phyloP scores from a whole-genome alignment of 2,113 vertebrate species.

The Spea multiplicata region DNA sequence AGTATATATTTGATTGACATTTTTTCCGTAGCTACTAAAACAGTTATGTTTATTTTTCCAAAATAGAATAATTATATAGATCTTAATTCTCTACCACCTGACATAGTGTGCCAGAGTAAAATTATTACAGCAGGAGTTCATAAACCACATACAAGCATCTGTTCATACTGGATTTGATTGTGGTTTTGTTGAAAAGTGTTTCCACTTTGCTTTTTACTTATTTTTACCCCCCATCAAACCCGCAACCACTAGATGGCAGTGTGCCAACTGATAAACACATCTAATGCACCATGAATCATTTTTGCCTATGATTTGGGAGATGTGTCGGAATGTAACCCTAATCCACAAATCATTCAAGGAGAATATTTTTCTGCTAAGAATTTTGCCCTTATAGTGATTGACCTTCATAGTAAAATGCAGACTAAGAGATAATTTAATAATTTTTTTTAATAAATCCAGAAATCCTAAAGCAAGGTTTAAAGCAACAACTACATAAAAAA shows the following conservation, averaged over 20 bases:
- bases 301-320: neutral
- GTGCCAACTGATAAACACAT: slow-evolving; percentile 16
- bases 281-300: slow-evolving; percentile 12
- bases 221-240: neutral
- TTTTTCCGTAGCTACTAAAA: no score
- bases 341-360: slow-evolving; percentile 15
- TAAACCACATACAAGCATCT: slow-evolving; percentile 8
- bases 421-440: no score
- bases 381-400: neutral
- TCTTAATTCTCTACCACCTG: slow-evolving; percentile 19
- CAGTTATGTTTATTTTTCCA: no score
- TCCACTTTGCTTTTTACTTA: neutral
- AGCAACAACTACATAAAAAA: no score
- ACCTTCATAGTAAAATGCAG: no score
- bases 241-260: slow-evolving; percentile 11
- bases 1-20: no score
- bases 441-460: neutral
- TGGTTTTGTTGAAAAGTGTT: slow-evolving; percentile 19
- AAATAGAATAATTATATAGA: no score
- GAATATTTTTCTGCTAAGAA: neutral
- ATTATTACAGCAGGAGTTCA: no score
- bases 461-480: neutral
- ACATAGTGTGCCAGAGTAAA: neutral
- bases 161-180: slow-evolving; percentile 29
- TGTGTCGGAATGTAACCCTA: slow-evolving; percentile 7